Base-by-base conservation (phyloP, 2,113 vertebrate genomes). In the Charina bottae region DNA sequence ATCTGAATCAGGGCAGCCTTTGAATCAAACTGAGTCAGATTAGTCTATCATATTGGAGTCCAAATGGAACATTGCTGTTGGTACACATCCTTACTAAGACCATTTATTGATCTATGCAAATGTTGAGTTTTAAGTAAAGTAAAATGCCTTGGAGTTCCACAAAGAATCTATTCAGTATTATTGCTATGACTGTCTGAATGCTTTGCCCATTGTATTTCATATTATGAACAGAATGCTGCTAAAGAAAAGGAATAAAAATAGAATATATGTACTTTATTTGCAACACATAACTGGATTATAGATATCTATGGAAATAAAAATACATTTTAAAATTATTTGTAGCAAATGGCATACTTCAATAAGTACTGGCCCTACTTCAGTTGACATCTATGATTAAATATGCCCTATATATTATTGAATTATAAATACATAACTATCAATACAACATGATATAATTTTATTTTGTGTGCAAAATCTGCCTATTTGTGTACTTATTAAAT, bases 361-460 rank as follows among this genome's bases (percentile, higher is more conserved):
- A 72, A 21, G 55, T 1, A 26, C 15, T 89, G 26, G 49, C 23
- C 33, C 59, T 6, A 62, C 1, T 4, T 6, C 42, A 87, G 62
- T 13, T 89, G 33, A 13, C 93, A 89, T 1, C 1, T 46, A 54
- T n/a, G 17, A 42, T 87, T 91, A 42, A 0, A n/a, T 4, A 4
- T 11, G n/a, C 19, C 33, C 23, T 83, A 2, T 46, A n/a, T 54
- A 92, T 93, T 54, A 90, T 53, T 92, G 1, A 56, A 4, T 1
- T 90, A 33, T 33, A 62, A 54, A 87, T 49, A 55, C 42, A 64
- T 28, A 92, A 93, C 42, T 90, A 93, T 83, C 28, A 92, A 1
- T 87, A 0, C 0, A 78, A 11, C n/a, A 1, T 90, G 24, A 58
- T 72, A 24, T 8, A 83, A 55, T 58, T 89, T 85, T 84, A 4